phyloP scores from a whole-genome alignment of 2,888 invertebrate genomes.

The Zeuzera pyrina region DNA sequence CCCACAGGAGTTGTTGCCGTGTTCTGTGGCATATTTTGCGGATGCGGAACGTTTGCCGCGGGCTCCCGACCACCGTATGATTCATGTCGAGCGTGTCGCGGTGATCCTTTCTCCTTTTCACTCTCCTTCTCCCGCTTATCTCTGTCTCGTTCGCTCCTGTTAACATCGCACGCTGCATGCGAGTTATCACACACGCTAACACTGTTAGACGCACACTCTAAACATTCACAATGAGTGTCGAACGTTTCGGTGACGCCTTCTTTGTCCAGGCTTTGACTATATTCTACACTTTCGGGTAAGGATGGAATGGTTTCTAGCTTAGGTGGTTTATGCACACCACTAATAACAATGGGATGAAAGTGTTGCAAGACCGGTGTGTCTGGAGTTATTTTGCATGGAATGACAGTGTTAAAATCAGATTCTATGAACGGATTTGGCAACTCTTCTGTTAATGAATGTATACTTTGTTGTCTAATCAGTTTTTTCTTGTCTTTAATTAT shows the following conservation, averaged over 20 bases:
- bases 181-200: conserved; percentile 70
- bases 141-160: conserved; percentile 51
- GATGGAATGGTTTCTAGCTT: conserved; percentile 60
- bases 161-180: conserved; percentile 69
- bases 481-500: conserved; percentile 28
- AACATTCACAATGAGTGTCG: conserved; percentile 18
- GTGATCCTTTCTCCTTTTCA: conserved; percentile 49
- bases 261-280: conserved; percentile 42
- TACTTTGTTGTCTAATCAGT: conserved; percentile 48
- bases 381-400: conserved; percentile 32
- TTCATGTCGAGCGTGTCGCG: conserved; percentile 69
- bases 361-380: conserved; percentile 43
- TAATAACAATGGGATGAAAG: conserved; percentile 51
- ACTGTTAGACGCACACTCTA: conserved; percentile 44
- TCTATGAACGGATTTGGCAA: conserved; percentile 48
- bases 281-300: conserved; percentile 46
- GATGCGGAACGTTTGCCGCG: conserved; percentile 31
- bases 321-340: conserved; percentile 39
- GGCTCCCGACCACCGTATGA: conserved; percentile 66
- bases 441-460: conserved; percentile 33
- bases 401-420: conserved; percentile 32
- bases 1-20: conserved; percentile 64
- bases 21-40: conserved; percentile 48
- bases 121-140: conserved; percentile 31
- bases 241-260: conserved; percentile 22